Percentiles rank a stretch among this genome's conserved stretches.
These are phyloP conservation scores for Diabrotica virgifera DNA, from an alignment of 1,140 invertebrate genomes.

Conservation along the genomic window DNA sequence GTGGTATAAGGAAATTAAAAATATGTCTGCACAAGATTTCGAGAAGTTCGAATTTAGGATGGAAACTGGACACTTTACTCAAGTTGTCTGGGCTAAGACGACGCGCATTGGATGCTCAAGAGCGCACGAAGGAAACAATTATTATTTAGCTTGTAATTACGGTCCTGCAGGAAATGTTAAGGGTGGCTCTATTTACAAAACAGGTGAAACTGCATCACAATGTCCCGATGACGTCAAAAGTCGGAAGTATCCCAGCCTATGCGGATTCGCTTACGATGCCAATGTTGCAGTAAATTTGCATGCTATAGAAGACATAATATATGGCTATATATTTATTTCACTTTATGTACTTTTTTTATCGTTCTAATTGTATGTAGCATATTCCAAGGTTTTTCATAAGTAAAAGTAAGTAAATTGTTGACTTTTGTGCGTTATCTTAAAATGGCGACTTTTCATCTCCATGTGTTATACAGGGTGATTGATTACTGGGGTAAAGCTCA, in stretches of 20 bases:
- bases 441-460: no score
- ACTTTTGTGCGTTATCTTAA: no score
- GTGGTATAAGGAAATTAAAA: slow-evolving; percentile 18
- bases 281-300: no score
- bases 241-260: slow-evolving; percentile 3
- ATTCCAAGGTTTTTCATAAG: no score
- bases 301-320: no score
- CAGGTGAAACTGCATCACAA: slow-evolving; percentile 2
- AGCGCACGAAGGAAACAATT: not conserved
- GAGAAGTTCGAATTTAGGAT: not conserved
- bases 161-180: slow-evolving; percentile 22
- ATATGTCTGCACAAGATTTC: not conserved
- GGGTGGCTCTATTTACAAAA: slow-evolving; percentile 11
- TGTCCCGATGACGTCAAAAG: slow-evolving; percentile 1
- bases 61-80: slow-evolving; percentile 19
- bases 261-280: not conserved
- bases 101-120: slow-evolving; percentile 23
- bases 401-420: no score
- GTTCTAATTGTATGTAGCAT: no score
- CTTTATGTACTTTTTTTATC: no score
- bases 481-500: no score
- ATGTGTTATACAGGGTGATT: no score
- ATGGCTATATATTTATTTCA: no score
- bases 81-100: slow-evolving; percentile 26
- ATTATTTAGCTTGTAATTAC: slow-evolving; percentile 25